Evolutionary conservation across 2,797 vertebrate species (phyloP).

Genomic region (Leptatherina wallacei): DNA sequence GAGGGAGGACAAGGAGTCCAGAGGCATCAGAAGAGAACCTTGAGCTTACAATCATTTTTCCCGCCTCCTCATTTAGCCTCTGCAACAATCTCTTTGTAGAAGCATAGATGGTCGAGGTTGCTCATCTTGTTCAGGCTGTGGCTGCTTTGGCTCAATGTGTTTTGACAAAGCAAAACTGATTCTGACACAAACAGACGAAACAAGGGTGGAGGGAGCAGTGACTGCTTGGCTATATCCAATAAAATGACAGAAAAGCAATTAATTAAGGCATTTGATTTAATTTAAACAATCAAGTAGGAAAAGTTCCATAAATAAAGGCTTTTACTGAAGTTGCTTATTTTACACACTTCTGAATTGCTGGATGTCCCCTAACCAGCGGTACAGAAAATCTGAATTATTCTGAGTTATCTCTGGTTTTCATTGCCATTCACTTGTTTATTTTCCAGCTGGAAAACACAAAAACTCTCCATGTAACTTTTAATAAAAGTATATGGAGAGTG

Average conservation of each 20-base stretch:
- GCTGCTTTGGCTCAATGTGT: slow-evolving; percentile 13
- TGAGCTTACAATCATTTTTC: slow-evolving; percentile 55
- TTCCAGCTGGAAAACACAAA: background rate
- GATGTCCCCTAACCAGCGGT: background rate
- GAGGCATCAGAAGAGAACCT: slow-evolving; percentile 56
- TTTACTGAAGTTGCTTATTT: background rate
- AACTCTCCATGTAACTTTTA: background rate
- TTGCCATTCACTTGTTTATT: background rate
- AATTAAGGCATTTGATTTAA: background rate
- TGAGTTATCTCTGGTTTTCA: background rate
- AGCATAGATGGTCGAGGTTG: slow-evolving; percentile 33
- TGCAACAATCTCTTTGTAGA: slow-evolving; percentile 20
- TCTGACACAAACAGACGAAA: slow-evolving; percentile 5
- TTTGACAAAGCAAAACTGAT: slow-evolving; percentile 18
- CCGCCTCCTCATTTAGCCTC: slow-evolving; percentile 49
- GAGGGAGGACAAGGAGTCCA: slow-evolving; percentile 47
- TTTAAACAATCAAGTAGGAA: background rate
- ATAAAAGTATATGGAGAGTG: background rate
- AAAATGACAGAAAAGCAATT: slow-evolving; percentile 1
- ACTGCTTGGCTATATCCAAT: background rate
- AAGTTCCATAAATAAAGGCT: background rate
- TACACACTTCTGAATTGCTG: background rate
- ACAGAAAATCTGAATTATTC: background rate
- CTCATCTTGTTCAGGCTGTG: slow-evolving; percentile 32
- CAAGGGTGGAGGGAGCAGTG: background rate